phyloP scores from a whole-genome alignment of 2,113 vertebrate genomes.

The Manacus vitellinus region DNA sequence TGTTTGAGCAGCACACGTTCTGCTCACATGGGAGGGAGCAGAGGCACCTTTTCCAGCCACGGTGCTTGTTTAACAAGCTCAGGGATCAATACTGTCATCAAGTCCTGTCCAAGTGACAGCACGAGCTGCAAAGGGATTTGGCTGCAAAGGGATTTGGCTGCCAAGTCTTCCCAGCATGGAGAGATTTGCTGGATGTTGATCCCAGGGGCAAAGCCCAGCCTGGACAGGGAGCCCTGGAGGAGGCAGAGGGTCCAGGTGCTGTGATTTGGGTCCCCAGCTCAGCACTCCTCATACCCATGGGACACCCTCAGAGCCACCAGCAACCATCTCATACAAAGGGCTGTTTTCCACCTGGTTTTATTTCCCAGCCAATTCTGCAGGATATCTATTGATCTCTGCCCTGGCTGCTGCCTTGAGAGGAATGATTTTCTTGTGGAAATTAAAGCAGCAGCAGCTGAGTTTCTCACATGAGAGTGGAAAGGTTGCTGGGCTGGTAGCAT shows the following conservation, averaged over 20 bases:
- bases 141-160: neutral
- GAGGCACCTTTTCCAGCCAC: neutral
- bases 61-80: neutral
- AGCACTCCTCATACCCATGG: rapidly evolving
- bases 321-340: rapidly evolving
- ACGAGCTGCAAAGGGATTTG: neutral
- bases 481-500: neutral
- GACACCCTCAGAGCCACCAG: neutral
- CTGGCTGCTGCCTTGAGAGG: neutral
- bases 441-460: neutral
- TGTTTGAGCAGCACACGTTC: rapidly evolving
- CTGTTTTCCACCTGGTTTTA: neutral
- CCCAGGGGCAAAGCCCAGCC: neutral
- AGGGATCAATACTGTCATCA: neutral
- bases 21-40: rapidly evolving
- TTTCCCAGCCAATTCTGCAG: neutral
- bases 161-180: neutral
- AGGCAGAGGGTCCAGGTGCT: neutral
- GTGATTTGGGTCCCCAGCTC: neutral
- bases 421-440: neutral
- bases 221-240: rapidly evolving
- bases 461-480: rapidly evolving
- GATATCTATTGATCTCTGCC: neutral
- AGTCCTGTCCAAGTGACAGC: neutral
- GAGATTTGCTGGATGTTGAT: rapidly evolving